A percentile compares a stretch with the other conserved stretches of the same genome.
These are phyloP conservation scores for Cynaeus angustus DNA, from an alignment of 2,888 invertebrate species.

Conservation along the genomic window DNA sequence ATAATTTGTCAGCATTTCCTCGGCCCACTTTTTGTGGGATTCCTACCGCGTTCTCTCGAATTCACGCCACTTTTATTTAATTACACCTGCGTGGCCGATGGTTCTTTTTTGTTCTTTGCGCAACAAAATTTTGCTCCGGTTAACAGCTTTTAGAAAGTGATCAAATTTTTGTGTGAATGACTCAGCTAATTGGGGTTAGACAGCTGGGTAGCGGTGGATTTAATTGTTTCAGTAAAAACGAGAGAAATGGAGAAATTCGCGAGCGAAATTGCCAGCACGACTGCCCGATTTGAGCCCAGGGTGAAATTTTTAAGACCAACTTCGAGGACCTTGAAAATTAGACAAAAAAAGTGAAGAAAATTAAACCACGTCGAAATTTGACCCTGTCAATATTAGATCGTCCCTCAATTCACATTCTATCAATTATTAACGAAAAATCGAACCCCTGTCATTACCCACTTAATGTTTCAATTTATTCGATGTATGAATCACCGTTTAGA, in stretches of 20 bases:
- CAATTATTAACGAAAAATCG: background rate
- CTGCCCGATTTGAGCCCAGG: no score
- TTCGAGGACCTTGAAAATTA: no score
- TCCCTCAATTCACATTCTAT: no score
- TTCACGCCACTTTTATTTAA: background rate
- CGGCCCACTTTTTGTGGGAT: no score
- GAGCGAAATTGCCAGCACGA: no score
- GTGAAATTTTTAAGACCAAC: no score
- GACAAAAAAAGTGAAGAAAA: no score
- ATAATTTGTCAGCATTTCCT: no score
- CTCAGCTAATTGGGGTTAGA: no score
- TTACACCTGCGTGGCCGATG: conserved; percentile 2
- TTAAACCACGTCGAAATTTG: no score
- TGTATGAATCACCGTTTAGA: conserved; percentile 22
- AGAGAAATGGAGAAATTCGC: no score
- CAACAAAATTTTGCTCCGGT: conserved; percentile 15
- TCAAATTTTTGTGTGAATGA: background rate
- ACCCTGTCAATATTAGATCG: no score
- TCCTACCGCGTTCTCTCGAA: background rate
- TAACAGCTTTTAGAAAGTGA: conserved; percentile 19
- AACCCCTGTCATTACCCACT: background rate
- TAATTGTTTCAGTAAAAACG: background rate
- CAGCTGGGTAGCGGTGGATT: background rate
- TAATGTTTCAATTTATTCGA: background rate
- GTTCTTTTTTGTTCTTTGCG: background rate